phyloP scores from a whole-genome alignment of 1,140 invertebrate genomes.

The Calephelis nemesis region DNA sequence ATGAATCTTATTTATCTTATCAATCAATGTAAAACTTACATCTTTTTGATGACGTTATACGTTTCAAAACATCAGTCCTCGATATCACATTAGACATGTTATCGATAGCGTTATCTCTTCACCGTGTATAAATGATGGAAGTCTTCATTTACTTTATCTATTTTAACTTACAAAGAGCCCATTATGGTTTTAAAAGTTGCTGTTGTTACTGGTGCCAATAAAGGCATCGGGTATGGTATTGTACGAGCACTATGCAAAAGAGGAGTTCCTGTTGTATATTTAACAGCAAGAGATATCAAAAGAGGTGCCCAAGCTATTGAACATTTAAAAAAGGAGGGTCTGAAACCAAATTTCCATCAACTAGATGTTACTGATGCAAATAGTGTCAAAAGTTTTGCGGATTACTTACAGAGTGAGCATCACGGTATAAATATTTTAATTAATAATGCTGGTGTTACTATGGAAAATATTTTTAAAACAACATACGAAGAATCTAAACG shows the following conservation, averaged over 20 bases:
- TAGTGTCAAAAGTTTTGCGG: conserved; percentile 79
- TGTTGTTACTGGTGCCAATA: conserved; percentile 84
- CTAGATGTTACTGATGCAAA: conserved; percentile 50
- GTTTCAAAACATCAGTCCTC: too few species aligned
- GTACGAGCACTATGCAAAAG: conserved; percentile 81
- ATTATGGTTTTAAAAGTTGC: conserved; percentile 56
- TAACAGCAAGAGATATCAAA: conserved; percentile 80
- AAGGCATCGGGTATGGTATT: conserved; percentile 86
- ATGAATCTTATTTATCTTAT: too few species aligned
- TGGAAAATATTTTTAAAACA: conserved; percentile 10
- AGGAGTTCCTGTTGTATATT: conserved; percentile 80
- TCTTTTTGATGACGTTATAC: too few species aligned
- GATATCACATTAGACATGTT: too few species aligned
- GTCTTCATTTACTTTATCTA: too few species aligned
- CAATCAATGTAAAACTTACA: not conserved
- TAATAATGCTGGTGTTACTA: conserved; percentile 28
- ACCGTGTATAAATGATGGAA: too few species aligned
- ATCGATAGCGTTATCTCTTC: too few species aligned
- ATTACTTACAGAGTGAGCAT: conserved; percentile 81
- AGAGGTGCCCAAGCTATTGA: conserved; percentile 56
- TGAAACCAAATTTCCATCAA: too few species aligned
- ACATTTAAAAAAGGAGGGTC: too few species aligned
- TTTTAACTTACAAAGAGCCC: too few species aligned
- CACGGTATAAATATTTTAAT: conserved; percentile 86
- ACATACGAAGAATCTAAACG: not conserved